A percentile compares a stretch with the other conserved stretches of the same genome.
These are phyloP conservation scores for Scaptomyza graminum DNA, from an alignment of 1,140 invertebrate genomes.

Conservation along the genomic window DNA sequence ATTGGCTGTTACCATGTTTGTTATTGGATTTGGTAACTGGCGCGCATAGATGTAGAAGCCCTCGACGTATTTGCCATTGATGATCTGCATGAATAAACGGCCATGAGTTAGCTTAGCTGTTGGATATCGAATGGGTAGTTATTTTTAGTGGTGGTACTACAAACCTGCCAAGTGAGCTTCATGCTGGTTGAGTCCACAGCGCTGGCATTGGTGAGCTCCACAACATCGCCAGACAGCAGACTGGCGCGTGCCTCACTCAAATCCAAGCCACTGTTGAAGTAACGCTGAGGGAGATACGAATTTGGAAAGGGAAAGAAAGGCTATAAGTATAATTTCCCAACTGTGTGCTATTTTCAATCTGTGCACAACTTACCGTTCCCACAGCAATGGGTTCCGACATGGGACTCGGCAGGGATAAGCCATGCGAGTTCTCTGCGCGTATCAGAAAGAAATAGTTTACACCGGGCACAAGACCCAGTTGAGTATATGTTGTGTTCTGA, in stretches of 20 bases:
- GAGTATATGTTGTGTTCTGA: constrained; percentile 87
- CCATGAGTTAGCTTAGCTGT: not conserved
- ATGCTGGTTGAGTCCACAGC: constrained; percentile 92
- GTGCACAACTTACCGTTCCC: constrained; percentile 71
- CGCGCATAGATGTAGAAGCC: constrained; percentile 87
- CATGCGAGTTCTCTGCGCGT: constrained; percentile 93
- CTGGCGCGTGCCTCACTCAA: constrained; percentile 87
- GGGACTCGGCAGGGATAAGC: constrained; percentile 88
- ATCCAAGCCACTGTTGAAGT: constrained; percentile 85
- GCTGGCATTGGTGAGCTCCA: constrained; percentile 91
- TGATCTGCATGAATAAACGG: constrained; percentile 84
- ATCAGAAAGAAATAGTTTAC: constrained; percentile 94
- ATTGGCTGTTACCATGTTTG: constrained; percentile 58
- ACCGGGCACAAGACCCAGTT: constrained; percentile 88
- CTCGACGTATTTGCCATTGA: constrained; percentile 87
- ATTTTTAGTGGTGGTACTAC: constrained; percentile 27
- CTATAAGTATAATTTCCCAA: not conserved
- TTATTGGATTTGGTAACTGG: constrained; percentile 76
- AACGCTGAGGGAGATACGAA: constrained; percentile 40
- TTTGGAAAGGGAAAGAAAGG: not conserved
- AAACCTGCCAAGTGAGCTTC: constrained; percentile 93
- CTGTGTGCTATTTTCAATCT: too few relatives aligned
- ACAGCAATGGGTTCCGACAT: constrained; percentile 87
- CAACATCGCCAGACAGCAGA: constrained; percentile 89
- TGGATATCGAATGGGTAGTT: not conserved